These are phyloP conservation scores for Lophius piscatorius DNA, from an alignment of 2,113 vertebrate species.

Conservation along the genomic window DNA sequence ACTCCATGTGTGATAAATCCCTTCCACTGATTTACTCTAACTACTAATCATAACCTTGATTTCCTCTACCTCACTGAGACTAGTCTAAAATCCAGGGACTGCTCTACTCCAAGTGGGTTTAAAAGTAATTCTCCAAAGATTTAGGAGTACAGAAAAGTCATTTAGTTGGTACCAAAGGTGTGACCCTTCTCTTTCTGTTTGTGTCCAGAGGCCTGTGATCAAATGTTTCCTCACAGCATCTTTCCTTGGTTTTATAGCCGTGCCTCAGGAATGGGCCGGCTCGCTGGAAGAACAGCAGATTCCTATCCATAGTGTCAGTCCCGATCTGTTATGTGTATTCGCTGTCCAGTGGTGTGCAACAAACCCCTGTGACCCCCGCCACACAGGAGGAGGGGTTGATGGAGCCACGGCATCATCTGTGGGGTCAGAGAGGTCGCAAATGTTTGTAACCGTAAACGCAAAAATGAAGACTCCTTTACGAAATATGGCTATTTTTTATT, in stretches of 20 bases:
- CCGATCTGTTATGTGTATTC: constrained; percentile 67
- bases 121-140: not conserved
- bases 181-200: constrained; percentile 5
- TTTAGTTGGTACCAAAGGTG: not conserved
- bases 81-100: too few relatives aligned
- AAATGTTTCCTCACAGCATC: constrained; percentile 39
- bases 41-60: too few relatives aligned
- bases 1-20: too few relatives aligned
- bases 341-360: constrained; percentile 57
- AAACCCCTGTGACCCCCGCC: constrained; percentile 16
- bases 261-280: constrained; percentile 68
- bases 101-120: too few relatives aligned
- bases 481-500: too few relatives aligned
- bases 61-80: too few relatives aligned
- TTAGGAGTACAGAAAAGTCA: not conserved
- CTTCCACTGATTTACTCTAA: too few relatives aligned
- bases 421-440: constrained; percentile 1
- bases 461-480: too few relatives aligned
- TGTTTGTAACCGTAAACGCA: too few relatives aligned
- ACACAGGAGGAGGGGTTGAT: constrained; percentile 21
- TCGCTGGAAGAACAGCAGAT: constrained; percentile 57
- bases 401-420: constrained; percentile 10
- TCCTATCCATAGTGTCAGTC: constrained; percentile 73
- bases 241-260: constrained; percentile 47
- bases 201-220: constrained; percentile 27